Percentiles rank a stretch among this genome's conserved stretches.
Evolutionary conservation across 1,140 invertebrate genomes (phyloP).

Genomic region (Brevipalpus yothersi): DNA sequence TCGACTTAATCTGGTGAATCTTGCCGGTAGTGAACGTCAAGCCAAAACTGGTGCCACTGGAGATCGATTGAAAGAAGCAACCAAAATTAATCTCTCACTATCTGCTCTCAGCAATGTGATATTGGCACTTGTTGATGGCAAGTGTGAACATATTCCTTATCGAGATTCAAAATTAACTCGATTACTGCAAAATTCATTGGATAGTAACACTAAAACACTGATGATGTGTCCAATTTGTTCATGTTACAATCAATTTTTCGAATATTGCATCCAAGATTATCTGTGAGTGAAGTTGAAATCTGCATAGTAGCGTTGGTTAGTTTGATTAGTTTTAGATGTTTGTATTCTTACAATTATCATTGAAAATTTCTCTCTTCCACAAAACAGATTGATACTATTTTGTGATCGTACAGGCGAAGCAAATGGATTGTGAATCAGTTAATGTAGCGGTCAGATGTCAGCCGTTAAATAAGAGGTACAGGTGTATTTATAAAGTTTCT

Average conservation of each 20-base stretch:
- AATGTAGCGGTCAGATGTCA: slow-evolving; percentile 76
- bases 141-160: slow-evolving; percentile 75
- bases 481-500: slow-evolving; percentile 26
- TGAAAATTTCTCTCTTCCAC: no score
- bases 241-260: no score
- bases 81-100: slow-evolving; percentile 80
- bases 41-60: slow-evolving; percentile 59
- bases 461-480: slow-evolving; percentile 56
- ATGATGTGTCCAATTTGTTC: slow-evolving; percentile 34
- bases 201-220: slow-evolving; percentile 75
- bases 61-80: slow-evolving; percentile 69
- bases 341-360: no score
- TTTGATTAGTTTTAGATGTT: no score
- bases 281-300: no score
- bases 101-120: slow-evolving; percentile 85
- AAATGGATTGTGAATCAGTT: slow-evolving; percentile 39
- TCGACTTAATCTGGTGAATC: slow-evolving; percentile 67
- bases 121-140: slow-evolving; percentile 64
- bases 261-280: no score
- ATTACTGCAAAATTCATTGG: slow-evolving; percentile 68
- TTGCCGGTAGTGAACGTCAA: slow-evolving; percentile 67
- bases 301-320: no score
- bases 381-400: no score
- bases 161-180: slow-evolving; percentile 71
- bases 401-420: no score